These are phyloP conservation scores for Brachionus manjavacas DNA, from an alignment of 1,140 invertebrate genomes.

Conservation along the genomic window DNA sequence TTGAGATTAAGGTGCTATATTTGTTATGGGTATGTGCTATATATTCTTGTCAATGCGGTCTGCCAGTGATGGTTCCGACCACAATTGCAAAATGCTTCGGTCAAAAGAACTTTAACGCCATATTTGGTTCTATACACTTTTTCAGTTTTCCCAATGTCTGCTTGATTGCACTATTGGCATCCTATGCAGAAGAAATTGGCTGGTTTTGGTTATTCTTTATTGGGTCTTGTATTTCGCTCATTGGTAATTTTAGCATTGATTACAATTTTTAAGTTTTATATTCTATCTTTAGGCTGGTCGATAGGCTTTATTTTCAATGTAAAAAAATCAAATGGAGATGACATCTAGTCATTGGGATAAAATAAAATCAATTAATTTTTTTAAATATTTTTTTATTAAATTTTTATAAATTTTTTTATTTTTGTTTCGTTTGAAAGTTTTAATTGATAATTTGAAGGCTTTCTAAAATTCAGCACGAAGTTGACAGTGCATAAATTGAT, in stretches of 20 bases:
- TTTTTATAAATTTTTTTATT: not conserved
- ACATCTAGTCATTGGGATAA: not conserved
- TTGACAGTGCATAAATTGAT: too few species aligned
- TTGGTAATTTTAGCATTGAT: not conserved
- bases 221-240: not conserved
- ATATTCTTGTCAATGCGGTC: not conserved
- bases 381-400: not conserved
- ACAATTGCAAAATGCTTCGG: constrained; percentile 21
- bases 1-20: not conserved
- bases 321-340: not conserved
- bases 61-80: not conserved
- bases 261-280: not conserved
- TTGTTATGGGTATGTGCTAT: constrained; percentile 4
- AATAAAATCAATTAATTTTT: not conserved
- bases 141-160: not conserved
- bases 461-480: too few species aligned
- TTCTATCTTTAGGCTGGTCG: not conserved
- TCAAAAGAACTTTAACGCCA: constrained; percentile 30
- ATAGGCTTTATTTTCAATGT: not conserved
- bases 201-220: constrained; percentile 29
- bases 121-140: not conserved
- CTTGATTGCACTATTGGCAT: not conserved
- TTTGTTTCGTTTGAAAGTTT: too few species aligned
- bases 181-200: not conserved
- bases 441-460: too few species aligned